These are phyloP conservation scores for Pomatostomus ruficeps DNA, from an alignment of 2,113 vertebrate genomes.

Conservation along the genomic window DNA sequence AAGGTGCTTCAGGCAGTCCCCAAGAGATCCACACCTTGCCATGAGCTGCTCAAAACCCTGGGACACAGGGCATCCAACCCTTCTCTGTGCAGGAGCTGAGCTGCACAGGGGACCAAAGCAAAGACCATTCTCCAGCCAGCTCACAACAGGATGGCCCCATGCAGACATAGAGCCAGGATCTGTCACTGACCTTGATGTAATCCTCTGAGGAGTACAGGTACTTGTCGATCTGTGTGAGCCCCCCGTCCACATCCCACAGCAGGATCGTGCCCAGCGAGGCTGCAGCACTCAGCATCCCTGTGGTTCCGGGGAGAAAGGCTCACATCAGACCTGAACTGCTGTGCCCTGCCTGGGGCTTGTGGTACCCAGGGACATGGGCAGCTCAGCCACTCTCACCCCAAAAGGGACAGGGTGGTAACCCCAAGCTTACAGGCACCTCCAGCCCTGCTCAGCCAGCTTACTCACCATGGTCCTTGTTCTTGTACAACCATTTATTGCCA, in stretches of 20 bases:
- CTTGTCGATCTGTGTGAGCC: slow-evolving; percentile 97
- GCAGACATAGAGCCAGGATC: neutral
- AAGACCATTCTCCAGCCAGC: neutral
- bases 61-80: neutral
- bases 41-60: neutral
- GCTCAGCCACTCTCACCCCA: neutral
- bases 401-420: neutral
- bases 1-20: neutral
- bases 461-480: slow-evolving; percentile 97
- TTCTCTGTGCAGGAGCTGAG: neutral
- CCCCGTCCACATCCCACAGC: slow-evolving; percentile 96
- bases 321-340: neutral
- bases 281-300: slow-evolving; percentile 96
- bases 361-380: neutral
- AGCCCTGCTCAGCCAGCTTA: neutral
- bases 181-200: slow-evolving; percentile 89
- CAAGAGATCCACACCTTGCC: neutral
- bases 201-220: slow-evolving; percentile 98
- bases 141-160: neutral
- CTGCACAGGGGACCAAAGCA: neutral
- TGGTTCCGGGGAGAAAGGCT: neutral
- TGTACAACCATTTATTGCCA: slow-evolving; percentile 98
- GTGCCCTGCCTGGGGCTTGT: neutral
- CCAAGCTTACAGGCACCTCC: neutral
- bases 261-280: slow-evolving; percentile 95